Evolutionary conservation across 2,113 vertebrate genomes (phyloP), one percentile per base, ranked within the genome.

Genomic region (Sardina pilchardus): DNA sequence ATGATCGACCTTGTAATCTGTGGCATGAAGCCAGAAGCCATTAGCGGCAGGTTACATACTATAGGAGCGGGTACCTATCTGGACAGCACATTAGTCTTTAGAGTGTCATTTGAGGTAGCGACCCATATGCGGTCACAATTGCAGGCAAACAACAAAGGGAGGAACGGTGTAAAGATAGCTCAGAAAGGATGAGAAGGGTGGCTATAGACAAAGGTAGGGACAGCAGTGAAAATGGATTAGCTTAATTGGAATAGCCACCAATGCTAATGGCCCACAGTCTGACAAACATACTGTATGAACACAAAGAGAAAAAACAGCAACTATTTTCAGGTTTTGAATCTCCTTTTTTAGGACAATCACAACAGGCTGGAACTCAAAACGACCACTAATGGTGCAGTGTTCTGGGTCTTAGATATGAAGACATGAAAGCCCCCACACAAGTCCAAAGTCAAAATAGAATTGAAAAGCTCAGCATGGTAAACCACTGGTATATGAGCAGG

Each of bases 1-100:
- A 93, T 91, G 91, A 86, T 92, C 85, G 86, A 92, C 89, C 88
- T 89, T 91, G 89, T 84, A 14, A 85, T 75, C 34, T 71, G 42
- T 34, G 19, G 63, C 81, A 21, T 84, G 16, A 24, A 45, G 63
- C 81, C n/a, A 85, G 16, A 24, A 45, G 42, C 85, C 88, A 86
- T 91, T 89, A 87, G 83, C 24, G 26, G 14, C 63, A 30, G 63
- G 63, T 71, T 12, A 30, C 56, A 59, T n/a, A n/a, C n/a, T n/a
- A n/a, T 30, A 34, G 19, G 24, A 83, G 87, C 82, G 45, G 36
- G 36, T 26, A 45, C 53, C 43, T 24, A 12, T 30, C 63, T 71
- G 9, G 9, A 71, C n/a, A 14, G 26, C 14, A 26, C 63, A 71
- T 71, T 71, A 71, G 63, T 6, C 63, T 10, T 6, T 36, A 34